Evolutionary conservation across 2,797 vertebrate species (phyloP).

Genomic region (Cynodonichthys magdalenae): DNA sequence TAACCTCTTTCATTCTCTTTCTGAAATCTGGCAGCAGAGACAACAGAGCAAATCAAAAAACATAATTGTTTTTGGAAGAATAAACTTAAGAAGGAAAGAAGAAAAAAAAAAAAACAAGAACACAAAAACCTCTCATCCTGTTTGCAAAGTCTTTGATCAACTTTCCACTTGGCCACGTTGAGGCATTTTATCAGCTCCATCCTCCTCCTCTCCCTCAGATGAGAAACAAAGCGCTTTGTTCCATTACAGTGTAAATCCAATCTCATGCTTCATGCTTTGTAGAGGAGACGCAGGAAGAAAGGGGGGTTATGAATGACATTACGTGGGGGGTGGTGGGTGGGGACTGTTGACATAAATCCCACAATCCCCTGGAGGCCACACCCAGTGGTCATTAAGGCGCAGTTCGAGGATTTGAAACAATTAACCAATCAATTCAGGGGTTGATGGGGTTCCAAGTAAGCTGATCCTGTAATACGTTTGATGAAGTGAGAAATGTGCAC

Average conservation of each 20-base stretch:
- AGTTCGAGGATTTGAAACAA: conserved; percentile 65
- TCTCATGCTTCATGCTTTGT: conserved; percentile 79
- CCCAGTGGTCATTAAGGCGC: conserved; percentile 40
- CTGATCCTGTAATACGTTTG: conserved; percentile 47
- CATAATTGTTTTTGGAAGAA: conserved; percentile 23
- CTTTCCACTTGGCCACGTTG: conserved; percentile 60
- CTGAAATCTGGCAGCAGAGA: conserved; percentile 16
- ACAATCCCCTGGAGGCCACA: conserved; percentile 57
- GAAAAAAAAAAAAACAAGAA: conserved; percentile 13
- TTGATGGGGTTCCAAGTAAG: conserved; percentile 37
- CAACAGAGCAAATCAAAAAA: conserved; percentile 46
- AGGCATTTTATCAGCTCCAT: conserved; percentile 57
- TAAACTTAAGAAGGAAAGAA: conserved; percentile 17
- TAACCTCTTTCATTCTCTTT: conserved; percentile 53
- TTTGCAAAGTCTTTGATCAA: conserved; percentile 60
- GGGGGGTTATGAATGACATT: conserved; percentile 50
- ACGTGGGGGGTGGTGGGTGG: conserved; percentile 41
- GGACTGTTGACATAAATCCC: conserved; percentile 76
- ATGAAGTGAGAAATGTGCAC: conserved; percentile 26
- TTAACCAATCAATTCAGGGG: conserved; percentile 40
- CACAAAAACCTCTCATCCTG: conserved; percentile 32
- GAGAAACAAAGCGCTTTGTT: conserved; percentile 81
- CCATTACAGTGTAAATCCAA: conserved; percentile 81
- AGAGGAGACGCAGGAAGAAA: conserved; percentile 56
- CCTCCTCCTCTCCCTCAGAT: conserved; percentile 61